Evolutionary conservation across 2,888 invertebrate species (phyloP), one percentile per base, ranked within the genome.

Genomic region (Cerastoderma edule): DNA sequence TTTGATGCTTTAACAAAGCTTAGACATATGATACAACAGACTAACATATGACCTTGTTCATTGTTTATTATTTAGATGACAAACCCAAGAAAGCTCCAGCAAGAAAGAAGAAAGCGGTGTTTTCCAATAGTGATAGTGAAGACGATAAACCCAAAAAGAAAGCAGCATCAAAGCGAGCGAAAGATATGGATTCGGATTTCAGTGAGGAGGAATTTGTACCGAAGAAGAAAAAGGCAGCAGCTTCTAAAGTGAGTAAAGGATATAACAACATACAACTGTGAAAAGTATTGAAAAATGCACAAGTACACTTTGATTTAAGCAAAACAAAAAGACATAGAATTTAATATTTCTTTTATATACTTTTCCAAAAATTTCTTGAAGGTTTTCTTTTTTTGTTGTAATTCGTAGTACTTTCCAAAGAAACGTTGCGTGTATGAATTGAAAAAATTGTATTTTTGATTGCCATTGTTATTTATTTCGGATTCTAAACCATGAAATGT

Each of bases 141-240:
- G 82, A 86, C n/a, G 83, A 81, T 16, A 82, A 80, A 46, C 83
- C 83, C 0, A 87, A 86, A 74, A 87, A 85, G 60, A 86, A 85
- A 48, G 57, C 75, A 2, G 71, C 80, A 8, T 78, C 70, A 46
- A 87, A 85, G 71, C 72, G 83, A 24, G 66, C 80, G 13, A 74
- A 77, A 65, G 69, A 65, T n/a, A n/a, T 54, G 19, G 83, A 83
- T 22, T 80, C 83, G 24, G 85, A 85, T 48, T 54, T 79, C 19
- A 83, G 81, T 32, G 85, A 78, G 0, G 86, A 85, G 3, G 86
- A 86, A 39, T 84, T 87, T 60, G 68, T 68, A 27, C 84, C 88
- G 10, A 85, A 84, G 67, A 88, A 88, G 69, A 33, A 72, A 57
- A 83, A 80, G 22, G 39, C 39, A 6, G 27, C 13, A 33, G 35